A percentile compares a stretch with the other conserved stretches of the same genome.
Conservation (phyloP, 2,797 vertebrate species). For the Poeciliopsis presidionis region DNA sequence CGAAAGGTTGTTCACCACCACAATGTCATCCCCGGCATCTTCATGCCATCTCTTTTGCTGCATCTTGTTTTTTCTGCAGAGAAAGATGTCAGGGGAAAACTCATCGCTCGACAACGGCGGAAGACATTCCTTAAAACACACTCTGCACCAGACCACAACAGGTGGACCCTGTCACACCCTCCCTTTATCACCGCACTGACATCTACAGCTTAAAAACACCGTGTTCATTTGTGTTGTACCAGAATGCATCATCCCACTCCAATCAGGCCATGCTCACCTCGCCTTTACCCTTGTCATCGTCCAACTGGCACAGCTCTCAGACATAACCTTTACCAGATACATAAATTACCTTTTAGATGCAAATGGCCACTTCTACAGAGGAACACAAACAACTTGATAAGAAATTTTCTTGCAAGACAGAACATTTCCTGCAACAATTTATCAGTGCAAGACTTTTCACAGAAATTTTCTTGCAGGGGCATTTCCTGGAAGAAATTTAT, state of each 20-base stretch:
- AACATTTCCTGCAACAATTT: too few relatives aligned
- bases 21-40: conserved; percentile 70
- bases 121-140: conserved; percentile 22
- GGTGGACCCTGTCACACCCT: conserved; percentile 12
- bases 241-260: conserved; percentile 11
- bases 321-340: neutral
- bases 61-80: conserved; percentile 41
- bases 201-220: neutral
- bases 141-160: conserved; percentile 12
- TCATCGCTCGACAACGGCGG: conserved; percentile 22
- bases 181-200: neutral
- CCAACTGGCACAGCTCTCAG: neutral
- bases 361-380: neutral
- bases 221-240: conserved; percentile 21
- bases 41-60: conserved; percentile 33
- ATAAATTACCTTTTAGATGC: neutral
- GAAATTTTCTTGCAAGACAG: neutral
- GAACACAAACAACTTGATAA: neutral
- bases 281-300: neutral
- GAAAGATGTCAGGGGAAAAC: conserved; percentile 45
- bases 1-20: conserved; percentile 70
- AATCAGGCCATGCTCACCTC: neutral
- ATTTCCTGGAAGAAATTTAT: neutral
- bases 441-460: too few relatives aligned
- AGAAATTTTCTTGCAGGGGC: neutral